Conservation (phyloP, 1,140 invertebrate genomes). For the Bombus ignitus region DNA sequence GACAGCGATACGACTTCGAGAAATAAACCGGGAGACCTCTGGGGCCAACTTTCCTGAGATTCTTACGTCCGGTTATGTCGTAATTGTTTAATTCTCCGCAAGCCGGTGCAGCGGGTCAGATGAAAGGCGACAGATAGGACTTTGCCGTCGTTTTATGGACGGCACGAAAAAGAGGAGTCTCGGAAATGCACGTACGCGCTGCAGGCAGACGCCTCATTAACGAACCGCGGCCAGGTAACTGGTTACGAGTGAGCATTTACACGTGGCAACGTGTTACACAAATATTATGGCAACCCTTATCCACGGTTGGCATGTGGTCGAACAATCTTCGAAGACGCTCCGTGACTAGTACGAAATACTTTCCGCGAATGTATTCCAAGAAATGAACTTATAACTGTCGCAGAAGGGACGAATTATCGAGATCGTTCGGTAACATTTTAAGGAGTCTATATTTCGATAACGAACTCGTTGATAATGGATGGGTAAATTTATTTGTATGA, state of each 20-base stretch:
- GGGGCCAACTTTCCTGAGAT: constrained; percentile 39
- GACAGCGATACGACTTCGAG: constrained; percentile 22
- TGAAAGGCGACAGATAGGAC: constrained; percentile 62
- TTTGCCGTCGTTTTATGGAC: constrained; percentile 38
- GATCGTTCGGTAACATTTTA: background rate
- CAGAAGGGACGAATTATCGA: background rate
- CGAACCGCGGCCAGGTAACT: constrained; percentile 48
- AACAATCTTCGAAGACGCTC: constrained; percentile 8
- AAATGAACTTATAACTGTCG: constrained; percentile 2
- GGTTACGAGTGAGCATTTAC: constrained; percentile 51
- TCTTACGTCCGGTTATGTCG: constrained; percentile 42
- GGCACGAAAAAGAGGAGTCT: constrained; percentile 16
- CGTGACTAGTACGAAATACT: background rate
- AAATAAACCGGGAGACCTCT: constrained; percentile 13
- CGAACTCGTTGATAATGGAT: background rate
- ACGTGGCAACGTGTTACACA: constrained; percentile 55
- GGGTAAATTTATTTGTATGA: background rate
- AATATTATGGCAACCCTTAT: constrained; percentile 13
- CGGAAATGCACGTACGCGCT: constrained; percentile 45
- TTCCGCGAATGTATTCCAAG: too few species aligned
- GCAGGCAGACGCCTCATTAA: constrained; percentile 58
- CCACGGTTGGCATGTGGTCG: constrained; percentile 1
- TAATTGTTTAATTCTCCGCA: constrained; percentile 68
- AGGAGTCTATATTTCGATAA: too few species aligned
- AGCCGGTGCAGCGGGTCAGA: constrained; percentile 56